Base-by-base conservation (phyloP, 2,888 invertebrate genomes). In the Tricholauxania praeusta region DNA sequence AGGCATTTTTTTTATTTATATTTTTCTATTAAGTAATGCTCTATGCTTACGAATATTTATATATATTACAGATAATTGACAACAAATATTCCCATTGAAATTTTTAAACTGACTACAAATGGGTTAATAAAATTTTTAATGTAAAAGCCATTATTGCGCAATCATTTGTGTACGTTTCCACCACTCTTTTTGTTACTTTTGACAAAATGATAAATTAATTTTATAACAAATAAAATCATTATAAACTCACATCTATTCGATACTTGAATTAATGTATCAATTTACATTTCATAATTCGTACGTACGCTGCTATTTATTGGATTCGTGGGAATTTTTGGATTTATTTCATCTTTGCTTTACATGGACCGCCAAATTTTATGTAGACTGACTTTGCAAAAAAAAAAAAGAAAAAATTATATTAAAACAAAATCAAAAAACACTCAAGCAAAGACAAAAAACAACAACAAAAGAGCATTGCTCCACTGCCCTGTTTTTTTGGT, bases 401-500 rank as follows among this genome's bases (percentile, higher is more conserved):
- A 22, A 51, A 12, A 32, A 17, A 39, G 48, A n/a, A 10, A 63
- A 47, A 1, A 62, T 48, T 12, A 62, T 39, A 57, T 17, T 12
- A 57, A 52, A 66, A 53, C 53, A 66, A 64, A 51, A 63, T 1
- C 47, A 14, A 63, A 52, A 3, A 32, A 53, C 52, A 53, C 53
- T 12, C 53, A 53, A 39, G 32, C 1, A 55, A 57, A 15, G 48
- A 3, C 57, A 19, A 12, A 55, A n/a, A 67, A 22, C 53, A 67
- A 55, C 55, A 67, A 67, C 55, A 57, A 49, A 22, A 19, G 49
- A 64, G 19, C 49, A 22, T 28, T 64, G 64, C 64, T 64, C 64
- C 51, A 64, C 64, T 64, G 64, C 64, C 64, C 64, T 15, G 64
- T 51, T 51, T 64, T 64, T 49, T 51, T 48, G 14, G 12, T 39